A percentile compares a stretch with the other conserved stretches of the same genome.
These are phyloP conservation scores for Caranx ignobilis DNA, from an alignment of 2,113 vertebrate genomes.

Conservation along the genomic window DNA sequence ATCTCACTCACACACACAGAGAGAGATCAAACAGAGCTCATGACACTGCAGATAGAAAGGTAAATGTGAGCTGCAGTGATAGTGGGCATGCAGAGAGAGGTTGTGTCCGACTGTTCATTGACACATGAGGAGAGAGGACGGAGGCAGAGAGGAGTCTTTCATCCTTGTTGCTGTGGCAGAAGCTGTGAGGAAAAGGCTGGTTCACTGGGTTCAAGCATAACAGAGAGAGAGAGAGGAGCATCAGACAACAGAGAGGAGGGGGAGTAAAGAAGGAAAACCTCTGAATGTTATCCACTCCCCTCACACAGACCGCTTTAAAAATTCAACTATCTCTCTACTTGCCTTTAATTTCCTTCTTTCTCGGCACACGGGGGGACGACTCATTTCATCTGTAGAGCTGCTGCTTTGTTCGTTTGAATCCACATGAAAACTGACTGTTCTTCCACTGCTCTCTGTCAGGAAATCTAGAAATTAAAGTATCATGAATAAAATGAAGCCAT, in stretches of 20 bases:
- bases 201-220: conserved; percentile 55
- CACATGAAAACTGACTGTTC: not conserved
- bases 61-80: conserved; percentile 47
- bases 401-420: not conserved
- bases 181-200: conserved; percentile 33
- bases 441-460: not conserved
- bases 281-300: conserved; percentile 9
- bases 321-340: not conserved
- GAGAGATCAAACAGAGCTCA: conserved; percentile 18
- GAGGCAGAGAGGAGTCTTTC: conserved; percentile 37
- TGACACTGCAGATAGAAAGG: conserved; percentile 38
- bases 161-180: conserved; percentile 36
- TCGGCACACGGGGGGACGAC: not conserved
- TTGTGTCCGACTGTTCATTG: conserved; percentile 35
- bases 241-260: conserved; percentile 8
- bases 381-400: not conserved
- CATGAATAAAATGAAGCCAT: not conserved
- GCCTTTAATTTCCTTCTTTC: not conserved
- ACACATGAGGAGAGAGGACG: not conserved
- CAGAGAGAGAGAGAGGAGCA: conserved; percentile 27
- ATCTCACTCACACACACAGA: conserved; percentile 8
- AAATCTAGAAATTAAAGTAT: too few relatives aligned
- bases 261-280: not conserved
- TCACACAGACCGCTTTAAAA: not conserved
- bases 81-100: conserved; percentile 19